Evolutionary conservation across 2,113 vertebrate genomes (phyloP), one percentile per base, ranked within the genome.

Genomic region (Seriola dumerili): DNA sequence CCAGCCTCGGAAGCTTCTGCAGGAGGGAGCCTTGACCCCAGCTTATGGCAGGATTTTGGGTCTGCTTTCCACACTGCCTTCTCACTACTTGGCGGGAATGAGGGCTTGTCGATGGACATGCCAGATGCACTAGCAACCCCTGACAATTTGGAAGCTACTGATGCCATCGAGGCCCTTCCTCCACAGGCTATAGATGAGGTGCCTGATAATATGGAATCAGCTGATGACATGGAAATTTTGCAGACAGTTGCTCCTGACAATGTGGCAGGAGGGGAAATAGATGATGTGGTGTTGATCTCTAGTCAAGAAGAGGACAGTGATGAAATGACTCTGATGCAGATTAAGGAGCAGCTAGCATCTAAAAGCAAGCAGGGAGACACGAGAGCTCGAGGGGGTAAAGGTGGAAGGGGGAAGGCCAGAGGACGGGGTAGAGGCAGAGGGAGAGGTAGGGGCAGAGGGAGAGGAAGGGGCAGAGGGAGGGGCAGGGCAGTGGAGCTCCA

Each of bases 271-370:
- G 62, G 7, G 19, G 83, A 89, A 29, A 64, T 9, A 0, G 50
- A 81, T 14, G 76, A 92, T 61, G 78, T 90, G 10, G 42, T 92
- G n/a, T 29, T 90, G 32, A 88, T 90, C 48, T 94, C 94, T 6
- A 93, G 91, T 83, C 87, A 81, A 65, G 94, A 90, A 13, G 94
- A 94, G 5, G 93, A 94, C 85, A 98, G 97, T 0, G 97, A 98
- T 69, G 95, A 96, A 21, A 78, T 97, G 80, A 94, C 95, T 0
- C 54, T 95, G 40, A 92, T 94, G 64, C 95, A 97, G 36, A 81
- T 96, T 16, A 97, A 96, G 78, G 94, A 92, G 32, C 93, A 94
- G 50, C 85, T 96, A 25, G 72, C 34, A n/a, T 48, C 66, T 17
- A 75, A 76, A 62, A 44, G 9, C 78, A 76, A 54, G 44, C 70